Base-by-base conservation (phyloP, 2,888 invertebrate species). In the Amiota communis region DNA sequence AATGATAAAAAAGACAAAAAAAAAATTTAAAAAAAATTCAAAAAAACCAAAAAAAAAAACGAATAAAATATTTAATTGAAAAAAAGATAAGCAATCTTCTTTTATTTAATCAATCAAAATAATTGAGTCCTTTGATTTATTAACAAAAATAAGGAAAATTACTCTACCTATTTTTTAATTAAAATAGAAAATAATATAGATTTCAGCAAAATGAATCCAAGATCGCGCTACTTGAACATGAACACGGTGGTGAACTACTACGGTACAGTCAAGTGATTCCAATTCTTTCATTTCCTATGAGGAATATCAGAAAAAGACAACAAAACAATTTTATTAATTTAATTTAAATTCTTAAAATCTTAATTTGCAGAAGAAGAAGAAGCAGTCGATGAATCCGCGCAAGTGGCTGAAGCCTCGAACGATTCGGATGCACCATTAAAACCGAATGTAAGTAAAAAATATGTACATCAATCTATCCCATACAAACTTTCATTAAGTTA, bases 391-490 rank as follows among this genome's bases (percentile, higher is more conserved):
- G 89, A 88, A 65, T 83, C 85, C 56, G 87, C 87, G 10, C 87
- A 87, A 74, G 87, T 85, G 56, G 89, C 88, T 9, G 89, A 89
- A 77, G 78, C 87, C 17, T 89, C 89, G 8, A 89, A 88, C 78
- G 89, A 89, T 77, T 89, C 89, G 47, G 89, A 89, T 85, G 89
- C 88, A 13, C 89, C 89, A 17, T 78, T 89, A 68, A 89, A 89
- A 74, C 87, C 89, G 23, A 89, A 86, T 77, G 89, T 89, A 78
- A 88, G 88, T 87, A 72, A 15, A 23, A 68, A 1, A 9, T 17
- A 13, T 13, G 1, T 36, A 57, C 11, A 48, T 20, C 53, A 53
- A 2, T n/a, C n/a, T 10, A n/a, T 53, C 6, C 4, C 53, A 8
- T n/a, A 53, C 13, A 9, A 53, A 36, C 8, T 6, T 2, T 36